Percentiles rank a stretch among this genome's conserved stretches.
phyloP scores from a whole-genome alignment of 23 tunicate genomes.

The Trididemnum clinides region DNA sequence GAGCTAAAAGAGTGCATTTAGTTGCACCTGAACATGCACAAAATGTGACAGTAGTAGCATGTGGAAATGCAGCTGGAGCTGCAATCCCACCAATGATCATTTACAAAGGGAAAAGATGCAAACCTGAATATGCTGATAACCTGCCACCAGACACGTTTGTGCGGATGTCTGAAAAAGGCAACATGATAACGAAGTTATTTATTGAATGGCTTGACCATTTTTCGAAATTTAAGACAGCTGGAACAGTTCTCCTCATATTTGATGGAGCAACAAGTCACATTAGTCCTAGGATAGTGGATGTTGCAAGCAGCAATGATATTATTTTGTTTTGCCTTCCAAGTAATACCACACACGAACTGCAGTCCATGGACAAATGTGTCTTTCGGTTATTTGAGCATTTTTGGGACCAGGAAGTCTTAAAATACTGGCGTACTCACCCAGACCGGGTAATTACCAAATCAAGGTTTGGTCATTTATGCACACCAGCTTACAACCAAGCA shows the following conservation, averaged over 20 bases:
- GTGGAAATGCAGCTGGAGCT: conserved; percentile 39
- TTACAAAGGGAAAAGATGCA: conserved; percentile 23
- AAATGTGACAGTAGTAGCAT: conserved; percentile 32
- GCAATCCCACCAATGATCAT: conserved; percentile 37
- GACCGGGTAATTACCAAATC: conserved; percentile 34
- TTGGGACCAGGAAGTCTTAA: conserved; percentile 45
- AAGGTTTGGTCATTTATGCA: conserved; percentile 38
- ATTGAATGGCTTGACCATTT: conserved; percentile 27
- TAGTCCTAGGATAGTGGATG: conserved; percentile 17
- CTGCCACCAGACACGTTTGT: conserved; percentile 25
- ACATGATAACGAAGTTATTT: conserved; percentile 26
- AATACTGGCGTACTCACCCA: conserved; percentile 46
- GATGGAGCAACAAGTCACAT: conserved; percentile 29
- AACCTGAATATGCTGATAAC: conserved; percentile 27
- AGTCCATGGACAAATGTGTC: conserved; percentile 14
- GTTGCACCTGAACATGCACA: conserved; percentile 41
- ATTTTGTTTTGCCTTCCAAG: conserved; percentile 26
- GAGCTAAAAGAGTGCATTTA: conserved; percentile 17
- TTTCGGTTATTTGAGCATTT: conserved; percentile 21
- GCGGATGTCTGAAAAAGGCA: conserved; percentile 34
- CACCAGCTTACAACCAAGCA: conserved; percentile 46
- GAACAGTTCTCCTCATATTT: conserved; percentile 24
- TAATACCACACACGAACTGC: conserved; percentile 33
- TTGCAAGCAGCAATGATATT: conserved; percentile 1
- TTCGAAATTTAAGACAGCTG: conserved; percentile 34